A percentile compares a stretch with the other conserved stretches of the same genome.
Conservation (phyloP, 2,797 vertebrate genomes). For the Holocentrus rufus region DNA sequence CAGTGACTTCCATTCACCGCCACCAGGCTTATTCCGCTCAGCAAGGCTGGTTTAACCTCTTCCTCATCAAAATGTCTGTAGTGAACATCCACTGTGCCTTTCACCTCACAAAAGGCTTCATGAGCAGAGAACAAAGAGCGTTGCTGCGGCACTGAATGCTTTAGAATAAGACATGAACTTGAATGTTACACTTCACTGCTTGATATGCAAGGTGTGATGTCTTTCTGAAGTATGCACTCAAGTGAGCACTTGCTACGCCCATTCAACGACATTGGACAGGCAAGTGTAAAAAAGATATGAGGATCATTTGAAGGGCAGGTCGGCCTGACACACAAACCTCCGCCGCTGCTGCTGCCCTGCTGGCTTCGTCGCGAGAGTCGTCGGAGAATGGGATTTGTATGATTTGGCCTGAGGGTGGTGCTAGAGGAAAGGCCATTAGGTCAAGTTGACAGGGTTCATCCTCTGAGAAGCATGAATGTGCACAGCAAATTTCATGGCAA, state of each 20-base stretch:
- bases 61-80: background rate
- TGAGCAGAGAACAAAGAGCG: background rate
- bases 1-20: conserved; percentile 22
- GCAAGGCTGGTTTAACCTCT: background rate
- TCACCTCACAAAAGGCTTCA: background rate
- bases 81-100: too few relatives aligned
- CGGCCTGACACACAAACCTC: background rate
- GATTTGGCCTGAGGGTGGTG: too few relatives aligned
- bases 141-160: background rate
- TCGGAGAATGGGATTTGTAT: too few relatives aligned
- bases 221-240: background rate
- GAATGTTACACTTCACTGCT: conserved; percentile 3
- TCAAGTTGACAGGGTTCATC: too few relatives aligned
- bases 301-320: conserved; percentile 8
- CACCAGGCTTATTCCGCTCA: conserved; percentile 27
- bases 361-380: too few relatives aligned
- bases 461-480: too few relatives aligned
- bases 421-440: too few relatives aligned
- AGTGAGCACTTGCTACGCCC: background rate
- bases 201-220: background rate
- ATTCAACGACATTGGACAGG: background rate
- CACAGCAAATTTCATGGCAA: too few relatives aligned
- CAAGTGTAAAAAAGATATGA: background rate
- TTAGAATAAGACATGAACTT: background rate
- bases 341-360: too few relatives aligned